Evolutionary conservation across 1,140 invertebrate genomes (phyloP), one percentile per base, ranked within the genome.

Genomic region (Hyles euphorbiae): DNA sequence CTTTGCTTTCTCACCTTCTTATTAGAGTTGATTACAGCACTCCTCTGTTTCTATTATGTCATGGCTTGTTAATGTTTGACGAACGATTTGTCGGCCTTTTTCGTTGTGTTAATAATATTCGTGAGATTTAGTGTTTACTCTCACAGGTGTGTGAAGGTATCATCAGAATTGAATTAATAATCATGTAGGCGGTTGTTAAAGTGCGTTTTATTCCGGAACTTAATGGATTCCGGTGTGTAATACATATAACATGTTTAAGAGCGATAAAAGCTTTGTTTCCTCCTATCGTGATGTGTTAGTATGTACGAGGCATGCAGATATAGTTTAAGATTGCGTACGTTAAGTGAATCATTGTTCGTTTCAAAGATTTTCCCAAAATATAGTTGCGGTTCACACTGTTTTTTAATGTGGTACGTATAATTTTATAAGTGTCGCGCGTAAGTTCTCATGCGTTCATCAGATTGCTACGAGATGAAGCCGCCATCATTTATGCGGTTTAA

Each of bases 391-490:
- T 81, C 70, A 79, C 79, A 76, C 63, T 67, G 63, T 53, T 64
- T 65, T 53, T 64, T 65, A 76, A 65, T 74, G 75, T 73, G 66
- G 74, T 75, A 68, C 52, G 64, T 58, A 69, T 70, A 66, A 72
- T 72, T 73, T 72, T 68, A 60, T 68, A 66, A 69, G 65, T 63
- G 46, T 52, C 59, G 61, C 65, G 70, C 65, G 71, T 76, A 67
- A 76, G 75, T 80, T 80, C 79, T 80, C 79, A 82, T 74, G 76
- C 75, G 71, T 67, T 52, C 63, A 78, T 77, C 74, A 73, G 77
- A 82, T 82, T 77, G 70, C 76, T 59, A 51, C 65, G 50, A 65
- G 68, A 70, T 55, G 33, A 48, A 33, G 50, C 44, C 6, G 33
- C 36, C 36, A 40, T 40, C 36, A 40, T 40, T 40, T 1, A 1